Evolutionary conservation across 2,113 vertebrate species (phyloP), one percentile per base, ranked within the genome.

Genomic region (Origma solitaria): DNA sequence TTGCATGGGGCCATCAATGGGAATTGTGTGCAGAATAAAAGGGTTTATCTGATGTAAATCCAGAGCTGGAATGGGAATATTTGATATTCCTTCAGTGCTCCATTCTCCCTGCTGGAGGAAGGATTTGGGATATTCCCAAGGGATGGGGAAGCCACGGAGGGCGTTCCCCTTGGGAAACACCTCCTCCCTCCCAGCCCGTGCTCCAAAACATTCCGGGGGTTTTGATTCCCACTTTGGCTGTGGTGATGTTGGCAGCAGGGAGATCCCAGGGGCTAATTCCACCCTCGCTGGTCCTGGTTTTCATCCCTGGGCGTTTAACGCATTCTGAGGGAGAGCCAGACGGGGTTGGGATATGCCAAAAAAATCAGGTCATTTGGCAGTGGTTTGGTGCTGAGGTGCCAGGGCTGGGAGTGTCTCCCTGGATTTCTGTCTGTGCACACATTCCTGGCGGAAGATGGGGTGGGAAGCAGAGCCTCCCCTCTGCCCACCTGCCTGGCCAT

Each of bases 1-100:
- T 64, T 0, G 0, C 21, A 8, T 31, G 27, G 60, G 10, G 14
- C 4, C 51, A 51, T 11, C 5, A 12, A 25, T 10, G 4, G 14
- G 31, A 58, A 45, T 8, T 4, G 10, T 7, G 27, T 9, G 10
- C 0, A 3, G 50, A 27, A 25, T 5, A 4, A 42, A 49, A 11
- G 20, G 28, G 11, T 45, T 65, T 38, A 28, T 23, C n/a, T 45
- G 76, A 44, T 6, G 19, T 13, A 31, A 68, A 86, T 10, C 13
- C 2, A 9, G 64, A 51, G 37, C 16, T 27, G 13, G 0, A 4
- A 58, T 0, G 17, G 0, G 37, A 44, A 40, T 47, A 49, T 70
- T 15, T 6, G 2, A 19, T 62, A 37, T n/a, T 72, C 27, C 53
- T 64, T 24, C 47, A 49, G 50, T 2, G 3, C 27, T 31, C 47